Evolutionary conservation across 2,113 vertebrate species (phyloP).

Genomic region (Cricetomys ansorgei): DNA sequence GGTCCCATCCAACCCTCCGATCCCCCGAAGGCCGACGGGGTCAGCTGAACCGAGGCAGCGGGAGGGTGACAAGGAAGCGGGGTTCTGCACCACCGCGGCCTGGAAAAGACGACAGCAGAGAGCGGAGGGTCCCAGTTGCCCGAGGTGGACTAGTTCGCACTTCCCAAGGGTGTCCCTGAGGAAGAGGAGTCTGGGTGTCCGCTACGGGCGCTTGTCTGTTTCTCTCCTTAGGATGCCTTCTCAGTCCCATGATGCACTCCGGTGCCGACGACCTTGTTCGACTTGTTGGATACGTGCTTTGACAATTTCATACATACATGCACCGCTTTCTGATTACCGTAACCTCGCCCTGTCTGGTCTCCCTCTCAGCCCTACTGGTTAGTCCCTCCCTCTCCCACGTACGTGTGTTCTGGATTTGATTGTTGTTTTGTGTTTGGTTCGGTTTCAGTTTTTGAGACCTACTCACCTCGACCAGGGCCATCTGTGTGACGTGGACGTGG

Average conservation of each 20-base stretch:
- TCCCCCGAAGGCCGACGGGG: background rate
- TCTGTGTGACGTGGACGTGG: background rate
- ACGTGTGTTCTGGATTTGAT: background rate
- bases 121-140: background rate
- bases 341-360: background rate
- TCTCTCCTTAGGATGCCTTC: background rate
- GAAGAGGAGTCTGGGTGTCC: background rate
- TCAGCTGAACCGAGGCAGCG: too few relatives aligned
- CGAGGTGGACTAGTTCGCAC: background rate
- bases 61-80: background rate
- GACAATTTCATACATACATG: background rate
- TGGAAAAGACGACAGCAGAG: background rate
- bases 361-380: background rate
- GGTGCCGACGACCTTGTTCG: background rate
- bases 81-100: background rate
- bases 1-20: background rate
- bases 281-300: background rate
- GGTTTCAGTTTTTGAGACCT: background rate
- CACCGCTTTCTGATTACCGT: background rate
- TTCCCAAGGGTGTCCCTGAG: background rate
- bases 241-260: background rate
- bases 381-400: background rate
- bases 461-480: background rate
- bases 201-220: background rate
- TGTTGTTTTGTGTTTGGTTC: background rate